Base-by-base conservation (phyloP, 2,113 vertebrate species). In the Myiagra hebetior region DNA sequence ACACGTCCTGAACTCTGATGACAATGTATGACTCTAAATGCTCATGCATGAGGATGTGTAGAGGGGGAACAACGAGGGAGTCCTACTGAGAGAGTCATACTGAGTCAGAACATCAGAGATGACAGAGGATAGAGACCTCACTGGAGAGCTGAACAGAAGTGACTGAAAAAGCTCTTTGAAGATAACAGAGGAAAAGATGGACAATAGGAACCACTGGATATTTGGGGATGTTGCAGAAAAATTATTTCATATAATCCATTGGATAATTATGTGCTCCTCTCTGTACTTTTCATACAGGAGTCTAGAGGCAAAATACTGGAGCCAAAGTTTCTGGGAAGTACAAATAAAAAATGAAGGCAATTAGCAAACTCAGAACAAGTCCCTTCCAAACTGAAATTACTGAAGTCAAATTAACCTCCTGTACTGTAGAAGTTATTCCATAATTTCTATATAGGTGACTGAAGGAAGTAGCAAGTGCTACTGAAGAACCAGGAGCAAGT, bases 101-200 rank as follows among this genome's bases (percentile, higher is more conserved):
- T 64, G 95, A 96, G 47, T 72, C 44, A 95, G 91, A 91, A 80
- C n/a, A 90, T 82, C 57, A 89, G 63, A 87, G 67, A 76, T 57
- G 11, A 69, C 7, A 89, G 42, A 74, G 42, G 35, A 52, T 24
- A 93, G 65, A 82, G 46, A 87, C 42, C 56, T 93, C 59, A 28
- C 35, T 80, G 63, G 33, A 70, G 39, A 84, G 33, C 52, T 86
- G 63, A 70, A 87, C 1, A 88, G 59, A 86, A 93, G 57, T 21
- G 13, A 69, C 39, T 94, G 59, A 93, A 93, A 87, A 87, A n/a
- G 37, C 11, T 91, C 68, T 96, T 88, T 78, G 64, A 94, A 77
- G 33, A 88, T 57, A 83, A 85, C 1, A 69, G 52, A 85, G 41
- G 31, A 79, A 82, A 85, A 79, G 41, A 53, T 46, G 62, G 67